Conservation (phyloP, 2,888 invertebrate species). For the Lasioglossum oenotherae region DNA sequence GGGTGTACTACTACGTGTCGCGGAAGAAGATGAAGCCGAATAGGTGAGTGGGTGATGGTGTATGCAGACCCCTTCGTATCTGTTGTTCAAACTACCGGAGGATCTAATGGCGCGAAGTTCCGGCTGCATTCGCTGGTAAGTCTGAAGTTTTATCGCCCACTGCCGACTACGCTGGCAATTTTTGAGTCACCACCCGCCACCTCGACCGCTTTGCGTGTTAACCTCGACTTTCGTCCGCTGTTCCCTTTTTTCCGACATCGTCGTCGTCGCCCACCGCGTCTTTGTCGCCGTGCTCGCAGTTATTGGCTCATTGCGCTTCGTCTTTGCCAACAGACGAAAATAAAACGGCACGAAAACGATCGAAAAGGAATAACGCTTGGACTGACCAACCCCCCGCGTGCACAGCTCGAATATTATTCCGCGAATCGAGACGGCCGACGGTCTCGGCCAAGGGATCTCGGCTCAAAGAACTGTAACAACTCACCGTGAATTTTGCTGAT, state of each 20-base stretch:
- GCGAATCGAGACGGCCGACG: not conserved
- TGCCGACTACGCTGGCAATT: constrained; percentile 72
- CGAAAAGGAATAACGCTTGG: constrained; percentile 24
- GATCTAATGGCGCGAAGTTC: constrained; percentile 80
- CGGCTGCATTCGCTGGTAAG: constrained; percentile 63
- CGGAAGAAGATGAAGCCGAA: constrained; percentile 50
- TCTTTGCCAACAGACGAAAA: constrained; percentile 7
- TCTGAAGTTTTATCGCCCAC: constrained; percentile 75
- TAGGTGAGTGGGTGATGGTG: not conserved
- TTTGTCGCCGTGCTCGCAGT: constrained; percentile 38
- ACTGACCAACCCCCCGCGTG: constrained; percentile 7
- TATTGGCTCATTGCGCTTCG: constrained; percentile 35
- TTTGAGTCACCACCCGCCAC: constrained; percentile 67
- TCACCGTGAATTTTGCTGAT: not conserved
- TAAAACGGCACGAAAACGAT: not conserved
- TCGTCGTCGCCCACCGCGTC: constrained; percentile 9
- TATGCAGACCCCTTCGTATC: constrained; percentile 50
- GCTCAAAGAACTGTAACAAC: constrained; percentile 11
- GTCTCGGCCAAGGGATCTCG: not conserved
- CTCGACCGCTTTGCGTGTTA: constrained; percentile 60
- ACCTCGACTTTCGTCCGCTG: constrained; percentile 19
- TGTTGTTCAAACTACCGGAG: constrained; percentile 70
- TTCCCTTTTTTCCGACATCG: constrained; percentile 4
- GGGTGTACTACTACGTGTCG: constrained; percentile 35
- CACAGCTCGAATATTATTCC: not conserved